These are phyloP conservation scores for Caiman crocodilus DNA, from an alignment of 2,797 vertebrate genomes.

Conservation along the genomic window DNA sequence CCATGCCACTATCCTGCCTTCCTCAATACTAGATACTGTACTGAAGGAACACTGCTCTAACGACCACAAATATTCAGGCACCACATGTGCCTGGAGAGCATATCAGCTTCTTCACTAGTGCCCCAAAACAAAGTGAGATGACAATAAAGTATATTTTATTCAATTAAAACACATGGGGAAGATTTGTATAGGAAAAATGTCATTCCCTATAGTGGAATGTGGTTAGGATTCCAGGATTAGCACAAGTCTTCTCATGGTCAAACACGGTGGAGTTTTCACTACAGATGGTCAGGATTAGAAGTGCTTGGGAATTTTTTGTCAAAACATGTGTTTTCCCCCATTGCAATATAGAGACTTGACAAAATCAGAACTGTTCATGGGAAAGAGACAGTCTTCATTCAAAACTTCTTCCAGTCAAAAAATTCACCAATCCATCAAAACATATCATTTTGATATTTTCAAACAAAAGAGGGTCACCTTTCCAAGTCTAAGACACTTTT, in stretches of 20 bases:
- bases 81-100: background rate
- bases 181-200: background rate
- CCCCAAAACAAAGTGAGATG: background rate
- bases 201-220: background rate
- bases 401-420: too few relatives aligned
- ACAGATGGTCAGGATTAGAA: too few relatives aligned
- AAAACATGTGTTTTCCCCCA: too few relatives aligned
- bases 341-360: too few relatives aligned
- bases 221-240: background rate
- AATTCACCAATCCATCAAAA: too few relatives aligned
- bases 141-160: background rate
- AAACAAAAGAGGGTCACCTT: background rate
- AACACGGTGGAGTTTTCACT: too few relatives aligned
- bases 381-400: too few relatives aligned
- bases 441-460: background rate
- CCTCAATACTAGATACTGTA: background rate
- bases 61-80: background rate
- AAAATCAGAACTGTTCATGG: too few relatives aligned
- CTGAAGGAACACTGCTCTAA: background rate
- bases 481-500: background rate
- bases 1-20: background rate
- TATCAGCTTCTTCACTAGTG: background rate
- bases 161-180: background rate
- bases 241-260: background rate
- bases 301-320: too few relatives aligned